phyloP scores from a whole-genome alignment of 2,113 vertebrate genomes.

The Neotragus pygmaeus region DNA sequence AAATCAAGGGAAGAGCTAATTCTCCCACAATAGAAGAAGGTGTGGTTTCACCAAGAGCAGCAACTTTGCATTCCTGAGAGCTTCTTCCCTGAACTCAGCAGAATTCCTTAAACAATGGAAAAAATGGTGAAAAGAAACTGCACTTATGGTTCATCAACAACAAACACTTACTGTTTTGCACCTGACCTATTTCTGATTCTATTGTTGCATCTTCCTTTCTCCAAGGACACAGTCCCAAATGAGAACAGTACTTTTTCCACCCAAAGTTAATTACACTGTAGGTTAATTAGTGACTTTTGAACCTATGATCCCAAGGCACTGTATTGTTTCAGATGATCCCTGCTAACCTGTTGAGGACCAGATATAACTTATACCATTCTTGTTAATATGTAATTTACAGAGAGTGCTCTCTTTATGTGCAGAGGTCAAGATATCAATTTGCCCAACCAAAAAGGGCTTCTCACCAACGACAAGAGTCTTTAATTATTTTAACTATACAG shows the following conservation, averaged over 20 bases:
- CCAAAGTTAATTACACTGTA: background rate
- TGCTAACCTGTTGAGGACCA: background rate
- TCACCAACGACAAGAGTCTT: background rate
- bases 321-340: background rate
- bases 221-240: background rate
- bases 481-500: background rate
- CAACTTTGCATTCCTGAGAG: background rate
- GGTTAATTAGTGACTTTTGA: background rate
- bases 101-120: background rate
- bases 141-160: background rate
- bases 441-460: background rate
- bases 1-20: background rate
- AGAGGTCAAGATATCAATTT: background rate
- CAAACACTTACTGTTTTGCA: background rate
- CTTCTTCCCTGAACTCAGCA: background rate
- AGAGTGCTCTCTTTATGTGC: background rate
- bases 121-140: background rate
- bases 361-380: background rate
- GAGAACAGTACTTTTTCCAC: background rate
- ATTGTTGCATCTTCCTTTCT: background rate
- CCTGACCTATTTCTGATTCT: background rate
- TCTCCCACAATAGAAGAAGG: background rate
- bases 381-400: background rate
- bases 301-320: background rate
- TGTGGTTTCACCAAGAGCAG: background rate